These are phyloP conservation scores for Eretmocerus hayati DNA, from an alignment of 2,888 invertebrate species.

Conservation along the genomic window DNA sequence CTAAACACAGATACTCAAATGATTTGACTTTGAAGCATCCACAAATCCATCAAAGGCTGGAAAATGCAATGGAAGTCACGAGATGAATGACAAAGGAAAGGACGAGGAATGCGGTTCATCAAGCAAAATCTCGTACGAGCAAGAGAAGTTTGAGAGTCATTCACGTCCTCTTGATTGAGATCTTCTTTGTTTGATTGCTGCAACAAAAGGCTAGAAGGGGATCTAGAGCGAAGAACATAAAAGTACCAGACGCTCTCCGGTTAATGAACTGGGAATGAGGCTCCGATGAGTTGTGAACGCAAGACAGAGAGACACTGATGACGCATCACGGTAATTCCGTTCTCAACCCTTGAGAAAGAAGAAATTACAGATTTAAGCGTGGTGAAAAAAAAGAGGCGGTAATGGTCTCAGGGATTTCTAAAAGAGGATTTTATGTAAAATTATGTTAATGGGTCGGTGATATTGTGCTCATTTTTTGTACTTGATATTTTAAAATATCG, in stretches of 20 bases:
- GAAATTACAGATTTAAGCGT: not conserved
- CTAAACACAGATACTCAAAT: too few relatives aligned
- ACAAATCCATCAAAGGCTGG: too few relatives aligned
- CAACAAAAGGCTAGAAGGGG: not conserved
- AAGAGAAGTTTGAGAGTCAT: not conserved
- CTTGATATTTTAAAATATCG: not conserved
- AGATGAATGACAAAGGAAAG: too few relatives aligned
- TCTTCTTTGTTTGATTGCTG: not conserved
- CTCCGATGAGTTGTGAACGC: not conserved
- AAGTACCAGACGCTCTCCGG: constrained; percentile 9
- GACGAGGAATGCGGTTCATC: too few relatives aligned
- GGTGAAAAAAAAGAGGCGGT: not conserved
- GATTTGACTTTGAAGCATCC: too few relatives aligned
- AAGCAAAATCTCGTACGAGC: not conserved
- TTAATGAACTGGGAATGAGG: constrained; percentile 9
- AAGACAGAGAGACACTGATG: too few relatives aligned
- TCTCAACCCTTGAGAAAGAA: not conserved
- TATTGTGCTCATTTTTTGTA: not conserved
- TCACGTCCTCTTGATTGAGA: not conserved
- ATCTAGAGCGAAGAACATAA: not conserved
- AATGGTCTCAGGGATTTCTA: too few relatives aligned
- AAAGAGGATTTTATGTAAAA: too few relatives aligned
- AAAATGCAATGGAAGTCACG: too few relatives aligned
- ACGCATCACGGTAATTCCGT: not conserved
- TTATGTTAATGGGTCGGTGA: not conserved